phyloP scores from a whole-genome alignment of 2,797 vertebrate species.

The Anguilla marmorata region DNA sequence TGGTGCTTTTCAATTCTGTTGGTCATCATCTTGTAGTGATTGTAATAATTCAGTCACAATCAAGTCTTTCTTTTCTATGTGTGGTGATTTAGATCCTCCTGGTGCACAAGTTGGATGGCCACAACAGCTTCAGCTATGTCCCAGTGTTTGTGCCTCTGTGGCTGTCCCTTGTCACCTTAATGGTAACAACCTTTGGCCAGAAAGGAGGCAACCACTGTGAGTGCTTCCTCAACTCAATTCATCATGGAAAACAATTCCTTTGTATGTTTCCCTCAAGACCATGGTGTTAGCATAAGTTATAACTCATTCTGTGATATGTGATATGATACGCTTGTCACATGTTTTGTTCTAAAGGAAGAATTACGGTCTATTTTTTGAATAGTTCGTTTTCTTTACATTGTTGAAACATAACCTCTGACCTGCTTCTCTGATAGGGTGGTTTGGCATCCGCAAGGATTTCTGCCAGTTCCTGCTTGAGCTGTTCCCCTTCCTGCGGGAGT shows the following conservation, averaged over 20 bases:
- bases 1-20: background rate
- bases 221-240: slow-evolving; percentile 55
- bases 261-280: background rate
- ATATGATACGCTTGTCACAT: background rate
- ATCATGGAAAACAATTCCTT: background rate
- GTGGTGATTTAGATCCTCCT: slow-evolving; percentile 81
- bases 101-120: slow-evolving; percentile 91
- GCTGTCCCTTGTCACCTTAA: slow-evolving; percentile 94
- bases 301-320: background rate
- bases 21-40: background rate
- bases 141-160: slow-evolving; percentile 96
- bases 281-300: background rate
- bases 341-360: background rate
- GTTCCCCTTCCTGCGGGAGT: slow-evolving; percentile 93
- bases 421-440: slow-evolving; percentile 84
- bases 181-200: slow-evolving; percentile 97
- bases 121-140: slow-evolving; percentile 89
- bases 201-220: slow-evolving; percentile 99
- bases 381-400: background rate
- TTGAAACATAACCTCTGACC: background rate
- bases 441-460: slow-evolving; percentile 97
- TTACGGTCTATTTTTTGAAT: background rate
- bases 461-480: slow-evolving; percentile 97
- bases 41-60: background rate
- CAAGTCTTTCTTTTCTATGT: background rate